Evolutionary conservation across 2,113 vertebrate species (phyloP).

Genomic region (Macquaria ambigua): DNA sequence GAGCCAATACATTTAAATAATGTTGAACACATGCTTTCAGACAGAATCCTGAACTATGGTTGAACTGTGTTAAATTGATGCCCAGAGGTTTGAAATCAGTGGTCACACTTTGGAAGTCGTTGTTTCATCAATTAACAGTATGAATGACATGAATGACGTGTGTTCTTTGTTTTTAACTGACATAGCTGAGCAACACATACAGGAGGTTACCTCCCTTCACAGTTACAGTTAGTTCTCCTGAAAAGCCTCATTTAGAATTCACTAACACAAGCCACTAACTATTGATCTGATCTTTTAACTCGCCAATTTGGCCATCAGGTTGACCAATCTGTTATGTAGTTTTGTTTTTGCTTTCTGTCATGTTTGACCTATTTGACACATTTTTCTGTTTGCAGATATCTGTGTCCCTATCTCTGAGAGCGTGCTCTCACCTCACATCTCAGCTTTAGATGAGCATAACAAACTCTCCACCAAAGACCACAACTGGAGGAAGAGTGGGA

Average conservation of each 20-base stretch:
- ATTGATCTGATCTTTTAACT: not conserved
- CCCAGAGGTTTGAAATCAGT: slow-evolving; percentile 35
- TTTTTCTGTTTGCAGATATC: slow-evolving; percentile 84
- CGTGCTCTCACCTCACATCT: slow-evolving; percentile 91
- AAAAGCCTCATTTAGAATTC: not conserved
- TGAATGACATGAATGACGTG: not conserved
- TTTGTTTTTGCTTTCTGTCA: not conserved
- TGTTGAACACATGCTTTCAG: slow-evolving; percentile 58
- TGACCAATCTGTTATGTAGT: not conserved
- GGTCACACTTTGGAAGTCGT: not conserved
- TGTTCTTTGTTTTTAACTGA: slow-evolving; percentile 7
- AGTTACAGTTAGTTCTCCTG: not conserved
- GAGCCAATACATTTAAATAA: slow-evolving; percentile 54
- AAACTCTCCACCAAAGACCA: slow-evolving; percentile 90
- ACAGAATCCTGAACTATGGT: slow-evolving; percentile 12
- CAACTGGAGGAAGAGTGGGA: slow-evolving; percentile 92
- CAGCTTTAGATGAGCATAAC: slow-evolving; percentile 89
- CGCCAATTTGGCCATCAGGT: not conserved
- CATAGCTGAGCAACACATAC: not conserved
- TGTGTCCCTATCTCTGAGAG: slow-evolving; percentile 93
- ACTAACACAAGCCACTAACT: not conserved
- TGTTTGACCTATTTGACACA: not conserved
- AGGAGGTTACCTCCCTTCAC: not conserved
- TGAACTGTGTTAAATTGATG: slow-evolving; percentile 34
- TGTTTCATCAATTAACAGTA: not conserved